Base-by-base conservation (phyloP, 2,797 vertebrate species). In the Calcarius lapponicus region DNA sequence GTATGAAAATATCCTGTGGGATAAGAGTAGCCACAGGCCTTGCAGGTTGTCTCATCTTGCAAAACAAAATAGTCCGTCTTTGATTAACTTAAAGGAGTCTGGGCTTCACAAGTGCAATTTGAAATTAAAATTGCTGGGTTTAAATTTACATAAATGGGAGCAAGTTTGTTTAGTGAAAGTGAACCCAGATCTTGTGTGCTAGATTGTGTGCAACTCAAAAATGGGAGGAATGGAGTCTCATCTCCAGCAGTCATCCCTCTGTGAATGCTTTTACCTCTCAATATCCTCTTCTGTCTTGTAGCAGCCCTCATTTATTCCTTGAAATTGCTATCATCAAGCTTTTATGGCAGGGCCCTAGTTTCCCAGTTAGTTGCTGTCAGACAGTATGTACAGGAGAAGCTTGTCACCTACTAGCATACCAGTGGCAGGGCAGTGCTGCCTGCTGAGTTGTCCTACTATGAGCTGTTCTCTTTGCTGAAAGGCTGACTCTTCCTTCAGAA, bases 51-150 rank as follows among this genome's bases (percentile, higher is more conserved):
- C 32, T 87, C 38, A 32, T 66, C 51, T 61, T 70, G 76, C 78
- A 50, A 93, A 92, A 71, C 32, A 86, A 61, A 90, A 50, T 36
- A 75, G 34, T 80, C 38, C 54, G 65, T 51, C 73, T 93, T 87
- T 80, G 73, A 60, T 90, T 80, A 80, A 80, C 62, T 80, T 76
- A 11, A 74, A 67, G 38, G 61, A 84, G 40, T 86, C 64, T 90
- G 88, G 71, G 56, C 36, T 93, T 93, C 53, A 78, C 79, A 90
- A 91, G 86, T 95, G 87, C 88, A 91, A 88, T 92, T 90, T 72
- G 45, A 94, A 92, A 86, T 67, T 17, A 85, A 93, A 92, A 86
- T 21, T 87, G 38, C 53, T 92, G 80, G 54, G 0, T 91, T 96
- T 92, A 69, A 73, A 66, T 95, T 92, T 38, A 25, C 51, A 34